Conservation (phyloP, 2,888 invertebrate species). For the Onthophagus sagittarius region DNA sequence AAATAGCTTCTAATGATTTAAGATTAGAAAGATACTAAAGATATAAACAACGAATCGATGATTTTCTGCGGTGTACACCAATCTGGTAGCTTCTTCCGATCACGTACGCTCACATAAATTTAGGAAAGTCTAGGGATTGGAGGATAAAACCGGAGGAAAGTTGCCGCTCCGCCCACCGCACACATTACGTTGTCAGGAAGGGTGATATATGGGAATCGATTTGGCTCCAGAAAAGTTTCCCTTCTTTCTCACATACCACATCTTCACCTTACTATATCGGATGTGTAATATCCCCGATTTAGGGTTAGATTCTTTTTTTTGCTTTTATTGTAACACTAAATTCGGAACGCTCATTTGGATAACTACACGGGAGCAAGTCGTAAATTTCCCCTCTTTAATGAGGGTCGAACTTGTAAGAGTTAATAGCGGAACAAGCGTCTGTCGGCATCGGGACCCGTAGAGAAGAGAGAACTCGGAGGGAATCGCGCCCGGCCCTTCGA, state of each 20-base stretch:
- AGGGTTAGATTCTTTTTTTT: not conserved
- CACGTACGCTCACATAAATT: not conserved
- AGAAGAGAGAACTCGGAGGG: not conserved
- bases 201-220: not conserved
- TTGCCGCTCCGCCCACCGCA: not conserved
- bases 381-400: slow-evolving; percentile 12
- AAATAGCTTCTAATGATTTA: no score
- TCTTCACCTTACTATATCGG: no score
- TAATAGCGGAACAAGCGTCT: slow-evolving; percentile 20
- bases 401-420: slow-evolving; percentile 21
- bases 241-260: not conserved
- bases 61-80: not conserved
- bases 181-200: not conserved
- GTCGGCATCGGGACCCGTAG: slow-evolving; percentile 1
- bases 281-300: no score
- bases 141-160: not conserved
- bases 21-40: not conserved
- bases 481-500: slow-evolving; percentile 25
- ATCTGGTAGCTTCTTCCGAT: not conserved
- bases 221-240: not conserved
- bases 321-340: not conserved
- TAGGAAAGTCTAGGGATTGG: not conserved
- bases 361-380: slow-evolving; percentile 1
- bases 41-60: not conserved
- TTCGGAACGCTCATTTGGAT: not conserved